A percentile compares a stretch with the other conserved stretches of the same genome.
These are phyloP conservation scores for Acleris holmiana DNA, from an alignment of 2,888 invertebrate genomes.

Conservation along the genomic window DNA sequence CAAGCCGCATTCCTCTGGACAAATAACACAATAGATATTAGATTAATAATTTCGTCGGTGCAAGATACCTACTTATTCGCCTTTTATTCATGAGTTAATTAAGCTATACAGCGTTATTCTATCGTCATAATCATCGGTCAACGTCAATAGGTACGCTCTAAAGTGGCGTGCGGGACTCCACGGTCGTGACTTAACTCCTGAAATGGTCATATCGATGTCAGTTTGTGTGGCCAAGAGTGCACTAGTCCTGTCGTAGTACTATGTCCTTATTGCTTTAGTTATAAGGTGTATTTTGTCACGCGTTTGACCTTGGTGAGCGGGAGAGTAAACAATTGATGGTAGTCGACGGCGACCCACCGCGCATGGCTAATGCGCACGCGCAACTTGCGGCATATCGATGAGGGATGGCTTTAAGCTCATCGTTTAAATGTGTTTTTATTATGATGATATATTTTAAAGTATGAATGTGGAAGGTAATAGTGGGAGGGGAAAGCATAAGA, in stretches of 20 bases:
- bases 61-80: conserved; percentile 54
- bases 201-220: conserved; percentile 70
- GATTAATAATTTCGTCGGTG: conserved; percentile 61
- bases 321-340: conserved; percentile 76
- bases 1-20: conserved; percentile 43
- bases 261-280: conserved; percentile 52
- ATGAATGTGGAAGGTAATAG: too few relatives aligned
- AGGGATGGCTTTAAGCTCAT: conserved; percentile 61
- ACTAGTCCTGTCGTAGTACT: conserved; percentile 33
- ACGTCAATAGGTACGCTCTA: conserved; percentile 72
- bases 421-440: conserved; percentile 58
- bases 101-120: conserved; percentile 81
- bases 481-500: too few relatives aligned
- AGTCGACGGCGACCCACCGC: conserved; percentile 61
- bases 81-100: conserved; percentile 75
- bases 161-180: conserved; percentile 66
- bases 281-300: conserved; percentile 60
- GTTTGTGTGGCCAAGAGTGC: conserved; percentile 63
- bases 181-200: conserved; percentile 78
- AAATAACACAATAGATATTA: conserved; percentile 57
- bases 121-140: conserved; percentile 80
- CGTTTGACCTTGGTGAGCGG: conserved; percentile 59
- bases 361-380: conserved; percentile 75
- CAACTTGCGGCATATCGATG: conserved; percentile 71
- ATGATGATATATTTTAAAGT: too few relatives aligned